Percentiles rank a stretch among this genome's conserved stretches.
These are phyloP conservation scores for Lasius fuliginosus DNA, from an alignment of 2,888 invertebrate genomes.

Conservation along the genomic window DNA sequence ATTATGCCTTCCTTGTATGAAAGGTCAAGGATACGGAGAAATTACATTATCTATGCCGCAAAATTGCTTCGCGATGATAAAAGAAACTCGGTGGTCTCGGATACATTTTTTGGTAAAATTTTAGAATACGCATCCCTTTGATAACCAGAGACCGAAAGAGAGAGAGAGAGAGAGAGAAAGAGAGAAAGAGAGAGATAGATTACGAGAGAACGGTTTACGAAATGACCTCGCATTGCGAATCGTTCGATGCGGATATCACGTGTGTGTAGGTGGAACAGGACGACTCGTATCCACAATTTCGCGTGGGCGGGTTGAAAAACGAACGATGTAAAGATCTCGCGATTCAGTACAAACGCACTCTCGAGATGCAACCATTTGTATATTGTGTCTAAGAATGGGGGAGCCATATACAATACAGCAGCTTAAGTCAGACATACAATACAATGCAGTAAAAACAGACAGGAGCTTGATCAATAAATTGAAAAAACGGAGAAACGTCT, in stretches of 20 bases:
- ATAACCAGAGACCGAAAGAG: not conserved
- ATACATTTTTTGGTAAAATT: slow-evolving; percentile 8
- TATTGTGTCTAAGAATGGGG: not conserved
- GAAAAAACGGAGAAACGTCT: not conserved
- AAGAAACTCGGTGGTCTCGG: not conserved
- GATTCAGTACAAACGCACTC: not conserved
- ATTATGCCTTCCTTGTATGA: not conserved
- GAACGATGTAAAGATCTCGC: slow-evolving; percentile 50
- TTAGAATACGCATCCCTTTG: not conserved
- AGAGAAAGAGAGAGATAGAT: not conserved
- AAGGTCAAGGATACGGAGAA: not conserved
- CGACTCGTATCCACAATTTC: slow-evolving; percentile 8
- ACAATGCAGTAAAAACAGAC: not conserved
- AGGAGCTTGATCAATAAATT: not conserved
- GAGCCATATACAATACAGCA: not conserved
- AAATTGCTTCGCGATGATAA: not conserved
- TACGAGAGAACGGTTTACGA: not conserved
- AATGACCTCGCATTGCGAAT: not conserved
- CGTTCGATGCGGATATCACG: not conserved
- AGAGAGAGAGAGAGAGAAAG: not conserved
- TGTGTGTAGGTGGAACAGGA: slow-evolving; percentile 16
- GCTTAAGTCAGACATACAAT: not conserved
- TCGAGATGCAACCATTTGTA: not conserved
- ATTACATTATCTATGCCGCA: not conserved
- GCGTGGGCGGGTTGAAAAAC: slow-evolving; percentile 29